These are phyloP conservation scores for Indicator maculatus DNA, from an alignment of 2,113 vertebrate species.

Conservation along the genomic window DNA sequence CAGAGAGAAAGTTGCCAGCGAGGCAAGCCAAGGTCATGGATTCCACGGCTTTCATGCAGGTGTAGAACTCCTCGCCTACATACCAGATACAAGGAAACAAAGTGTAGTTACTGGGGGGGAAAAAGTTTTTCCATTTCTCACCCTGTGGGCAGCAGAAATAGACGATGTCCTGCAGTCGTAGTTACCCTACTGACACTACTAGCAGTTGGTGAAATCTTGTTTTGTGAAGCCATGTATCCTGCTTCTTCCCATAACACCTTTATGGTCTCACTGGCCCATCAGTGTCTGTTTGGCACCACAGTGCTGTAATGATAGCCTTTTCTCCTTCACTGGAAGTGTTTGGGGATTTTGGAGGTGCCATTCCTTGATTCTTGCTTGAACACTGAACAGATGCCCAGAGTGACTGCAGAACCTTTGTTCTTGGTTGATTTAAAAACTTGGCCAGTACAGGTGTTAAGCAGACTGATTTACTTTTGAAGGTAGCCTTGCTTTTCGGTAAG, in stretches of 20 bases:
- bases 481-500: background rate
- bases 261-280: background rate
- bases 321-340: background rate
- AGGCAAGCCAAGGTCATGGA: conserved; percentile 89
- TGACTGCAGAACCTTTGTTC: background rate
- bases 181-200: background rate
- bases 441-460: background rate
- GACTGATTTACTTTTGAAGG: background rate
- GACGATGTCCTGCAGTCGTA: background rate
- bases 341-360: background rate
- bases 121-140: background rate
- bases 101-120: background rate
- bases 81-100: background rate
- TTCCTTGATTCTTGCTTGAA: background rate
- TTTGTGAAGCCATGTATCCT: background rate
- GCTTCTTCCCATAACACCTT: background rate
- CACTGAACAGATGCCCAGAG: background rate
- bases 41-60: conserved; percentile 90
- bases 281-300: background rate
- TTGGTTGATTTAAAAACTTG: background rate
- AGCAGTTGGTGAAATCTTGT: background rate
- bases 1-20: conserved; percentile 92
- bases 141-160: background rate
- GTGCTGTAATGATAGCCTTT: background rate
- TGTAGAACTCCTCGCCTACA: conserved; percentile 89